A percentile compares a stretch with the other conserved stretches of the same genome.
These are phyloP conservation scores for Chionoecetes opilio DNA, from an alignment of 1,140 invertebrate genomes.

Conservation along the genomic window DNA sequence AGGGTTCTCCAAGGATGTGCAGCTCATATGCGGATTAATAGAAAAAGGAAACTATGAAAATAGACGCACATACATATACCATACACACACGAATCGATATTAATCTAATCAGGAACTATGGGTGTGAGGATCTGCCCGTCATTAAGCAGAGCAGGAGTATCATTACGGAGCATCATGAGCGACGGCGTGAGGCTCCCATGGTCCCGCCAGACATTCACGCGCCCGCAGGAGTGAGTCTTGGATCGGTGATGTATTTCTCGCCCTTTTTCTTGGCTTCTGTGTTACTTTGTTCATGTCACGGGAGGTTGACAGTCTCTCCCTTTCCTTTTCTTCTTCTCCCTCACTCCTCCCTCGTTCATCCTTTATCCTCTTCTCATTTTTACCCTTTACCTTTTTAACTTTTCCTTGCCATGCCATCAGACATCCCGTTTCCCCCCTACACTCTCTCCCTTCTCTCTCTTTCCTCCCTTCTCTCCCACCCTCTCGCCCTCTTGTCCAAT, in stretches of 20 bases:
- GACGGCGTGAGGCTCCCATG: background rate
- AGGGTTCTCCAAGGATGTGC: background rate
- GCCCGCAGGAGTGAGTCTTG: conserved; percentile 3
- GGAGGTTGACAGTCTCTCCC: background rate
- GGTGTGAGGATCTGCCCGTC: background rate
- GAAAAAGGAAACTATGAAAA: background rate
- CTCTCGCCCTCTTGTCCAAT: conserved; percentile 19
- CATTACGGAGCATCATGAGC: background rate
- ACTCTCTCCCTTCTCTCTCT: background rate
- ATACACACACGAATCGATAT: background rate
- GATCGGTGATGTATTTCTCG: background rate
- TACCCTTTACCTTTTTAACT: background rate
- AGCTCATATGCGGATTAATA: background rate
- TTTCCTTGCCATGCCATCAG: background rate
- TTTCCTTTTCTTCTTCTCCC: conserved; percentile 37
- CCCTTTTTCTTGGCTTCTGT: background rate
- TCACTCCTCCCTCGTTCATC: conserved; percentile 38
- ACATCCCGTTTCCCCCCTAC: background rate
- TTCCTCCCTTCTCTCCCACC: background rate
- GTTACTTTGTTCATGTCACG: background rate
- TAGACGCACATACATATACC: background rate
- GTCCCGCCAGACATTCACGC: background rate
- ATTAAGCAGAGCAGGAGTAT: conserved; percentile 28
- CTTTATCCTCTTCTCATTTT: conserved; percentile 11
- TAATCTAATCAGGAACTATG: background rate